A percentile compares a stretch with the other conserved stretches of the same genome.
Conservation (phyloP, 2,888 invertebrate genomes). For the Drosophila paramelanica region DNA sequence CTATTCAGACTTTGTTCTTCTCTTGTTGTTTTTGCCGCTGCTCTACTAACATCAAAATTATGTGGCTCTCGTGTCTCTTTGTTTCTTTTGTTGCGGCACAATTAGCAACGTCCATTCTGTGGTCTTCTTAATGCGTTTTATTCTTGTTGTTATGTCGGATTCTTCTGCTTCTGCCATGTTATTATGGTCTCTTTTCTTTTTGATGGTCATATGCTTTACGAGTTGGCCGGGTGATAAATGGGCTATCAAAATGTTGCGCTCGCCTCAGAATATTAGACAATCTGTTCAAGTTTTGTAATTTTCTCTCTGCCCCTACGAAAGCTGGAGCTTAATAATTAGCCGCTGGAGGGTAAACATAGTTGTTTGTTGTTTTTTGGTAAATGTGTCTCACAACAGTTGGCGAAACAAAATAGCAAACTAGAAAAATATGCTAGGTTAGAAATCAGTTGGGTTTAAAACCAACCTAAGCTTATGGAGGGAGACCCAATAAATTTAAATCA, state of each 20-base stretch:
- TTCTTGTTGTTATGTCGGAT: conserved; percentile 3
- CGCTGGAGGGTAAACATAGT: conserved; percentile 27
- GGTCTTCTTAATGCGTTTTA: conserved; percentile 52
- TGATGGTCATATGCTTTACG: conserved; percentile 44
- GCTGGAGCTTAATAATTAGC: conserved; percentile 35
- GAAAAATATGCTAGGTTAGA: background rate
- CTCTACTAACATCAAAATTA: conserved; percentile 60
- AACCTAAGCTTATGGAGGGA: no score
- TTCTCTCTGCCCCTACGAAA: conserved; percentile 6
- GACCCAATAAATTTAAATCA: no score
- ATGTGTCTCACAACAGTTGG: conserved; percentile 24
- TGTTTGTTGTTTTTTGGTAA: conserved; percentile 11
- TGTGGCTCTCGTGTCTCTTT: conserved; percentile 22
- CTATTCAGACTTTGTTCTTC: conserved; percentile 22
- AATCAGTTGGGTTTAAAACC: background rate
- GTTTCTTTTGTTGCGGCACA: conserved; percentile 65
- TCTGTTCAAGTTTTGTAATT: conserved; percentile 37
- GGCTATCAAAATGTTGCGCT: conserved; percentile 63
- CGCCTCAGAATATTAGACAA: conserved; percentile 42
- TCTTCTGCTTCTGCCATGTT: conserved; percentile 9
- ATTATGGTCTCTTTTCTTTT: conserved; percentile 15
- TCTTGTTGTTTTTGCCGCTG: conserved; percentile 33
- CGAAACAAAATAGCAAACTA: conserved; percentile 24
- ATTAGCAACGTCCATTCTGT: conserved; percentile 67
- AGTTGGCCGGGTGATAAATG: conserved; percentile 57